phyloP scores from a whole-genome alignment of 2,888 invertebrate genomes.

The Auanema sp. region DNA sequence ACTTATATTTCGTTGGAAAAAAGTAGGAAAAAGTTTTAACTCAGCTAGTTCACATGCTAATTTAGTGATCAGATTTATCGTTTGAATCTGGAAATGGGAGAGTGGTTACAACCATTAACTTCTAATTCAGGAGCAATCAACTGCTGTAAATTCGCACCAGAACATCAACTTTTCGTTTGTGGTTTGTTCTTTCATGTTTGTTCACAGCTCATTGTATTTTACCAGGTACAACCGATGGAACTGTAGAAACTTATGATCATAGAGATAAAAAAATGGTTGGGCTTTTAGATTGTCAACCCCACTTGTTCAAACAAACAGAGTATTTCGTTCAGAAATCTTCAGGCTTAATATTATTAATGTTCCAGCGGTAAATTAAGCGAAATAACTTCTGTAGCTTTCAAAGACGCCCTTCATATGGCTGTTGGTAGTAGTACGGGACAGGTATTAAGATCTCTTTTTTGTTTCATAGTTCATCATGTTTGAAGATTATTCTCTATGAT shows the following conservation, averaged over 20 bases:
- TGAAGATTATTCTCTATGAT: slow-evolving; percentile 79
- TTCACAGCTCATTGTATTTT: background rate
- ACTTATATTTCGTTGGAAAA: slow-evolving; percentile 87
- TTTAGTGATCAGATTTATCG: slow-evolving; percentile 84
- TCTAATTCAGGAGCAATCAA: slow-evolving; percentile 74
- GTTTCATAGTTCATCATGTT: slow-evolving; percentile 15
- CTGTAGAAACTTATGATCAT: slow-evolving; percentile 95
- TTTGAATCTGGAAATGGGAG: slow-evolving; percentile 90
- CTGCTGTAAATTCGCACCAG: slow-evolving; percentile 82
- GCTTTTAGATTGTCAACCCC: slow-evolving; percentile 78
- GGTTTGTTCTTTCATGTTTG: slow-evolving; percentile 11
- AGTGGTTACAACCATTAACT: slow-evolving; percentile 83
- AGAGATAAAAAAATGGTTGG: slow-evolving; percentile 78
- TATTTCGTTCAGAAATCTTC: slow-evolving; percentile 12
- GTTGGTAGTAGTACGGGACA: slow-evolving; percentile 94
- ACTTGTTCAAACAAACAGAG: slow-evolving; percentile 28
- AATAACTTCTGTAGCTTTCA: slow-evolving; percentile 75
- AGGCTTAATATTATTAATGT: background rate
- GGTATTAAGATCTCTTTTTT: slow-evolving; percentile 67
- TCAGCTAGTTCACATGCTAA: background rate
- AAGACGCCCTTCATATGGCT: slow-evolving; percentile 71
- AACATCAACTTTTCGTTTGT: slow-evolving; percentile 79
- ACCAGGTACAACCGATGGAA: slow-evolving; percentile 71
- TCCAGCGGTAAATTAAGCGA: slow-evolving; percentile 8
- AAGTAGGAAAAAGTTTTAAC: slow-evolving; percentile 70